Base-by-base conservation (phyloP, 2,888 invertebrate genomes). In the Willowsia nigromaculata region DNA sequence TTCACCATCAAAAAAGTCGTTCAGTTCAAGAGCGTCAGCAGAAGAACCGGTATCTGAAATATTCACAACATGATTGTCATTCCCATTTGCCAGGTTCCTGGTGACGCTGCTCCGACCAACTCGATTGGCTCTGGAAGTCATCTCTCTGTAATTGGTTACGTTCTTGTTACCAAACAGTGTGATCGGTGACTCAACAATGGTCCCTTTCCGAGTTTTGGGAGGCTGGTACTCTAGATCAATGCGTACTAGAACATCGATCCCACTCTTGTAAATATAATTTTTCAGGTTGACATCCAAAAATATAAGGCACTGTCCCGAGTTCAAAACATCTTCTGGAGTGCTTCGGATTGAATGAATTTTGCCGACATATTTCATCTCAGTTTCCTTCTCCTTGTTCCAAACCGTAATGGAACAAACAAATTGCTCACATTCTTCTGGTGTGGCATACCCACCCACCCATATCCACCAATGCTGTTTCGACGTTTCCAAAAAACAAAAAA, bases 221-320 rank as follows among this genome's bases (percentile, higher is more conserved):
- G 83, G n/a, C 27, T 53, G 33, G 25, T 90, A 89, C 6, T 87
- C 83, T 4, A 9, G 37, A 18, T 90, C 88, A 47, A 91, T 91
- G 5, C 90, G 80, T 1, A 91, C 91, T 4, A 91, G 65, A 13
- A 91, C 90, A 53, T 91, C 90, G 13, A 91, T 91, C 25, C 91
- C 91, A 0, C 91, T 90, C 47, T 90, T 82, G 87, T 91, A 89
- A 25, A 91, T 81, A 13, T 87, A 88, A 15, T 90, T 78, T 30
- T 88, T 90, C 3, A 91, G 30, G 33, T 85, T 68, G 25, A 78
- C 56, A 33, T 90, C 90, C 15, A 85, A 47, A 18, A 90, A 65
- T 13, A 88, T 84, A 33, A 91, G 88, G 37, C 91, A 91, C 43
- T 91, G 62, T 37, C 91, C 91, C 11, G 83, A 76, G 6, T 81